Evolutionary conservation across 2,888 invertebrate species (phyloP), one percentile per base, ranked within the genome.

Genomic region (Colostygia pectinataria): DNA sequence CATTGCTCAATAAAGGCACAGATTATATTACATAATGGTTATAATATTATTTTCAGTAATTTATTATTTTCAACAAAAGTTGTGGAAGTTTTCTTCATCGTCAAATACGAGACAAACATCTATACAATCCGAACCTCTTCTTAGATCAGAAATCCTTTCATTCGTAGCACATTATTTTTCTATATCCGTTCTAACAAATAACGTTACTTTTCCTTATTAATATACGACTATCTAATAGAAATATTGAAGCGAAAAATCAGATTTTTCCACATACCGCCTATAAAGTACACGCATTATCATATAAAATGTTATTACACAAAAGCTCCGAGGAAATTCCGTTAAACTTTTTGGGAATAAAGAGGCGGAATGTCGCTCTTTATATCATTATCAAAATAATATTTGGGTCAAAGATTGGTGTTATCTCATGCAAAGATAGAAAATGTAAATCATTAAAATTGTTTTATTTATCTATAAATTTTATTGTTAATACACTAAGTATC

Each of bases 321-420:
- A 65, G 63, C 63, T 65, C 68, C 15, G 48, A 64, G 66, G 66
- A 77, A 76, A 74, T 75, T 74, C 64, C 62, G 64, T 74, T 67
- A 67, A 78, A 77, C 66, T 77, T 72, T 61, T 59, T 50, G 53
- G 55, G 52, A 46, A 47, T 55, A 71, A 69, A 31, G 31, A 36
- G 9, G 38, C 25, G 13, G 23, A 73, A 68, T 65, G 63, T 42
- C 55, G 58, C 53, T 49, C 59, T 53, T 63, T 74, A 68, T 63
- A 71, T 77, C 72, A 78, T 77, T 79, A 77, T 20, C 20, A 20
- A 20, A 20, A 20, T 5, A 6, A 20, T 20, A 2, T 20, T 20
- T 20, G 20, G 20, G 20, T 20, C 20, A 2, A 1, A 20, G 2
- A 6, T 5, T 20, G 1, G 1, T 20, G 6, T 6, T 4, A 20